A percentile compares a stretch with the other conserved stretches of the same genome.
These are phyloP conservation scores for Sebastes kiyomatsui DNA, from an alignment of 2,797 vertebrate species.

Conservation along the genomic window DNA sequence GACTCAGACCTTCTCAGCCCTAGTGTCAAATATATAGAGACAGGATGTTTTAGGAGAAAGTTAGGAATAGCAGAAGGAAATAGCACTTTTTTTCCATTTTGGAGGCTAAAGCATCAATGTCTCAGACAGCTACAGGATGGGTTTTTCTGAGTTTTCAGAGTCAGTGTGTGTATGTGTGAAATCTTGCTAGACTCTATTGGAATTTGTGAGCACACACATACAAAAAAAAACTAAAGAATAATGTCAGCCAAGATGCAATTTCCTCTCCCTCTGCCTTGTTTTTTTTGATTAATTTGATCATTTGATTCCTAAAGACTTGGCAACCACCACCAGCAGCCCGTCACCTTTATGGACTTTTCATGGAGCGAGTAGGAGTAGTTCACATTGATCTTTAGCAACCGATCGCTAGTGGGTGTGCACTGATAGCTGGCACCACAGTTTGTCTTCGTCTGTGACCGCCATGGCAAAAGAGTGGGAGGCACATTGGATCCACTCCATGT, in stretches of 20 bases:
- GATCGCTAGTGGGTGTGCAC: slow-evolving; percentile 71
- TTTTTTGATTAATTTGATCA: slow-evolving; percentile 60
- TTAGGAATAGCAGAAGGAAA: background rate
- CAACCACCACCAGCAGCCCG: slow-evolving; percentile 34
- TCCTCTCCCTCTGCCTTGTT: background rate
- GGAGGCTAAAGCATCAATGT: background rate
- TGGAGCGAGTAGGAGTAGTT: slow-evolving; percentile 75
- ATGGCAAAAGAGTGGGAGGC: slow-evolving; percentile 66
- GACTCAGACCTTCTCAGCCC: background rate
- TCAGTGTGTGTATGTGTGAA: background rate
- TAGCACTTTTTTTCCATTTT: background rate
- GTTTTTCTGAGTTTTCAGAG: slow-evolving; percentile 5
- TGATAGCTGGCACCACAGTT: slow-evolving; percentile 73
- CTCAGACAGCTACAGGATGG: background rate
- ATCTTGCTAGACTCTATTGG: background rate
- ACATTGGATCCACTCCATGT: slow-evolving; percentile 71
- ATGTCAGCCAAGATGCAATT: slow-evolving; percentile 27
- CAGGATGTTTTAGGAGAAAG: slow-evolving; percentile 11
- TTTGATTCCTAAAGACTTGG: slow-evolving; percentile 62
- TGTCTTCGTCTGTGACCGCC: slow-evolving; percentile 70
- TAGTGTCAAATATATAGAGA: slow-evolving; percentile 9
- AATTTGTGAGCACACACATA: background rate
- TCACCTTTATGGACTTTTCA: slow-evolving; percentile 77
- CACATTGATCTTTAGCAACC: slow-evolving; percentile 73
- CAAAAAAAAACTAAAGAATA: slow-evolving; percentile 1